phyloP scores from a whole-genome alignment of 2,113 vertebrate genomes.

The Fregetta grallaria region DNA sequence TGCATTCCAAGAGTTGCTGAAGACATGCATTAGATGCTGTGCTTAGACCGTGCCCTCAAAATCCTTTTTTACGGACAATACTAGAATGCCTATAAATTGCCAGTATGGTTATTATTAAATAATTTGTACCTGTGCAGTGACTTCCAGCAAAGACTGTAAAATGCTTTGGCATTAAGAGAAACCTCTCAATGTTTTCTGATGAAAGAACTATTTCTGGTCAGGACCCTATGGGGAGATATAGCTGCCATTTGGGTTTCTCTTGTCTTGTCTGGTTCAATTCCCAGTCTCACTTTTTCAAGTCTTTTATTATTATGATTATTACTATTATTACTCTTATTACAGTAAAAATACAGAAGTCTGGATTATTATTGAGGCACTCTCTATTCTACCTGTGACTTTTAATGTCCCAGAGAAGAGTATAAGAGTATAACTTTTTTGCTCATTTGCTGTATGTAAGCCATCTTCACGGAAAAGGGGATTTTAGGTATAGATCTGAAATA shows the following conservation, averaged over 20 bases:
- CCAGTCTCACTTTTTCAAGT: neutral
- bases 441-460: neutral
- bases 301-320: neutral
- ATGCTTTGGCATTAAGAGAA: neutral
- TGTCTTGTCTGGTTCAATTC: neutral
- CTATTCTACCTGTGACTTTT: neutral
- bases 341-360: neutral
- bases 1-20: neutral
- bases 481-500: neutral
- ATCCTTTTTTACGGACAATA: neutral
- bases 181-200: neutral
- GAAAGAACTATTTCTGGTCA: neutral
- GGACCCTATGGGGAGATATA: neutral
- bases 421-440: neutral
- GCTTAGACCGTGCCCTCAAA: neutral
- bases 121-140: neutral
- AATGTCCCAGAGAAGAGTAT: neutral
- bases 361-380: neutral
- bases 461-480: neutral
- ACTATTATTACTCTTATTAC: neutral
- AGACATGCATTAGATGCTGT: neutral
- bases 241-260: neutral
- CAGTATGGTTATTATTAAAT: neutral
- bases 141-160: constrained; percentile 15
- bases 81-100: neutral